A percentile compares a stretch with the other conserved stretches of the same genome.
Conservation (phyloP, 2,113 vertebrate species). For the Ellobius talpinus region DNA sequence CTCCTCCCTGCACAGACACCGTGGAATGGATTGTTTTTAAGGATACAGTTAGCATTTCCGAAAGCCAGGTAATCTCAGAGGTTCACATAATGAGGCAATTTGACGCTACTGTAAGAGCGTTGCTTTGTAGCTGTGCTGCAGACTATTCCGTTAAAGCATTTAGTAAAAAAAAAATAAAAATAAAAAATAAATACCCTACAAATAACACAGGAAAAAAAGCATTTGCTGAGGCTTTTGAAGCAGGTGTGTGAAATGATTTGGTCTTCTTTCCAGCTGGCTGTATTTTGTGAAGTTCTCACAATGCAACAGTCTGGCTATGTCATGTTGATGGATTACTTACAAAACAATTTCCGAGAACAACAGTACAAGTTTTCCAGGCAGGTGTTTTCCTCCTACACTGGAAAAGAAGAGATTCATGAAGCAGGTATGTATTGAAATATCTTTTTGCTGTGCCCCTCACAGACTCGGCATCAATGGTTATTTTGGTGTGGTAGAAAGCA, state of each 20-base stretch:
- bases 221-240: neutral
- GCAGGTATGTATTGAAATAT: constrained; percentile 88
- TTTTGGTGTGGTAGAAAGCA: constrained; percentile 2
- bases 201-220: too few relatives aligned
- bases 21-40: constrained; percentile 98
- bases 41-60: constrained; percentile 93
- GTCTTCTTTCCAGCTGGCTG: constrained; percentile 89
- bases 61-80: constrained; percentile 91
- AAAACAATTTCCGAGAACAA: constrained; percentile 97
- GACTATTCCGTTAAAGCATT: neutral
- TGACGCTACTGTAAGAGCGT: constrained; percentile 18
- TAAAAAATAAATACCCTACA: too few relatives aligned
- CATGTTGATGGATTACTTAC: constrained; percentile 99
- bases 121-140: neutral
- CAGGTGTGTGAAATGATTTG: neutral
- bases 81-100: constrained; percentile 27
- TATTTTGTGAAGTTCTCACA: constrained; percentile 99
- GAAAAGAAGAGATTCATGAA: constrained; percentile 94
- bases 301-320: constrained; percentile 98
- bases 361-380: constrained; percentile 95
- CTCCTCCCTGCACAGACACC: constrained; percentile 95
- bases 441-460: neutral
- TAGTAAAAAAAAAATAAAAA: too few relatives aligned
- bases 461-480: neutral
- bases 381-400: constrained; percentile 97